Base-by-base conservation (phyloP, 2,113 vertebrate genomes). In the Lynx canadensis region DNA sequence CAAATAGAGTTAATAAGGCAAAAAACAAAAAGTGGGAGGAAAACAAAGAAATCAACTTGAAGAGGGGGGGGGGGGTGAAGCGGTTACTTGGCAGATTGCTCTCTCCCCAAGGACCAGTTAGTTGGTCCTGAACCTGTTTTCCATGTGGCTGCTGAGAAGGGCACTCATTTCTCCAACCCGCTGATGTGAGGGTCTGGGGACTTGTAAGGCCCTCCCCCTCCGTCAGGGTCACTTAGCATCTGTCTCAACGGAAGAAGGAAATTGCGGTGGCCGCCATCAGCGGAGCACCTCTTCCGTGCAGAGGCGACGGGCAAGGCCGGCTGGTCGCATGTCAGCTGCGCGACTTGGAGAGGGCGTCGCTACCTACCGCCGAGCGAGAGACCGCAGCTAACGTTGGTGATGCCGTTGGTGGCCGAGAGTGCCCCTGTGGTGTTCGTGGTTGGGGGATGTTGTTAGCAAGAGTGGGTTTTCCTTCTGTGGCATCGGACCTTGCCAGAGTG, bases 391-490 rank as follows among this genome's bases (percentile, higher is more conserved):
- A 9, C 19, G 33, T 25, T 10, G n/a, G 14, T 7, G 7, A 18
- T 1, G 15, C 60, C 16, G 6, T 3, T 27, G 23, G 38, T 3
- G 25, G 27, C n/a, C 12, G 29, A 23, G 50, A 68, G 4, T 3
- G 31, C 33, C 29, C 65, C 13, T 12, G 1, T 10, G 74, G 41
- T 25, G 29, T 36, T 14, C 15, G 0, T 31, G 79, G 27, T 23
- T 3, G 2, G 3, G 14, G 18, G 25, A 5, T 29, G 1, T 7
- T 19, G 21, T 69, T 48, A 8, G 14, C 27, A 4, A 0, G 3
- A 13, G 69, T 0, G 5, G 23, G 0, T 33, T 19, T 23, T 38
- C 38, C 74, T 33, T 68, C 84, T 19, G 55, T 18, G 57, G 45
- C 57, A 7, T 9, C 23, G 66, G 50, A 14, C 80, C 29, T 36